Base-by-base conservation (phyloP, 2,797 vertebrate species). In the Urocyon cinereoargenteus region DNA sequence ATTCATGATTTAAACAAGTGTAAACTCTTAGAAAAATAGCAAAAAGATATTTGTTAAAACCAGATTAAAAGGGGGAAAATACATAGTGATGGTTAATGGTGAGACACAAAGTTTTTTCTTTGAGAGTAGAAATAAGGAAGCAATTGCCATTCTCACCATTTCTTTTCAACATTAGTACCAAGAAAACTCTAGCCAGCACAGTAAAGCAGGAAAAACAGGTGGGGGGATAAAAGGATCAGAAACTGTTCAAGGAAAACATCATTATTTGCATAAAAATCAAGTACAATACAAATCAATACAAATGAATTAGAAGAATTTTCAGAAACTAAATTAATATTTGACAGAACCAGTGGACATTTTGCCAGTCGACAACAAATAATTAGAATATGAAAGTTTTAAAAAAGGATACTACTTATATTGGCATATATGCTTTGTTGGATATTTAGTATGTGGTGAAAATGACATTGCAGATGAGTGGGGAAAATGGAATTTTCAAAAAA, bases 11-110 rank as follows among this genome's bases (percentile, higher is more conserved):
- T 68, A 77, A 90, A 59, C 11, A 82, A 89, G 61, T 61, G 6
- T 0, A 31, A 94, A 73, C 22, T 57, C 45, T 70, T 82, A 86
- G 36, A 93, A 91, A 89, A 93, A 86, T 34, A 91, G 53, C 34
- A 57, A 75, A 70, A 40, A 26, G 24, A 1, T 28, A 13, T n/a
- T 82, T 85, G 36, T 73, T 86, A 53, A 93, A 82, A 66, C 22
- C 31, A 78, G 11, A 66, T 77, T 91, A 40, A 94, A 77, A 19
- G n/a, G 3, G 7, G 49, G 24, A 8, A 51, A 86, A 28, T 70
- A 87, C 36, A 62, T 6, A 51, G 3, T 8, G 82, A 81, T 31
- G 45, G 18, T 21, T 53, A 93, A 68, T 24, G 40, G 12, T 89
- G 45, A 95, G 87, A 72, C 22, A 68, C 1, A 61, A 90, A 82